Base-by-base conservation (phyloP, 2,888 invertebrate species). In the Chymomyza amoena region DNA sequence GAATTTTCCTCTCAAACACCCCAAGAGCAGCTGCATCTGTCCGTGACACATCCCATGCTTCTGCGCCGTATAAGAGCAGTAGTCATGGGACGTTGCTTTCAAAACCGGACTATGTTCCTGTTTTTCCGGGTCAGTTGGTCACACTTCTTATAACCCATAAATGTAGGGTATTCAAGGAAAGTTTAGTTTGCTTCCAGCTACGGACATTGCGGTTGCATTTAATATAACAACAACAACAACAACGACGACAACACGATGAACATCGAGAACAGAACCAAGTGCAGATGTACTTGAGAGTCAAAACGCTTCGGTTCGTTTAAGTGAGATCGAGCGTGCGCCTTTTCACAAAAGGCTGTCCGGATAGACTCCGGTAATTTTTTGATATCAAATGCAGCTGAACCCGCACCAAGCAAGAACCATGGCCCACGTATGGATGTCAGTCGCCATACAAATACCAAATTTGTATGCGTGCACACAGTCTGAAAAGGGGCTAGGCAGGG, bases 401-500 rank as follows among this genome's bases (percentile, higher is more conserved):
- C 39, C 59, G 32, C 45, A 59, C 32, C 32, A 32, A n/a, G n/a
- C n/a, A n/a, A n/a, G n/a, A n/a, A 1, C 32, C 32, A 25, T 2
- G 25, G 32, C 9, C 9, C 32, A 32, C 13, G 39, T 45, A 13
- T 13, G 39, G 39, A 4, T 45, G 39, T 45, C 39, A 45, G 39
- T 13, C 13, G 39, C 61, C 60, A 69, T 60, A 61, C 39, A 75
- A 78, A 66, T 68, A 51, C 63, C 64, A 28, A 73, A 76, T 69
- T 69, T 69, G 66, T 69, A 76, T 69, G 71, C 78, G 68, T 64
- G 71, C 67, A 76, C 56, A 69, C 57, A 76, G 57, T 62, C 45
- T 61, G 56, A 64, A 62, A 25, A 6, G 15, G 36, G 65, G 59
- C 28, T 52, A 32, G 54, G 20, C 20, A 13, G 10, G 57, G 61